phyloP scores from a whole-genome alignment of 1,140 invertebrate genomes.

The Chironomus tepperi region DNA sequence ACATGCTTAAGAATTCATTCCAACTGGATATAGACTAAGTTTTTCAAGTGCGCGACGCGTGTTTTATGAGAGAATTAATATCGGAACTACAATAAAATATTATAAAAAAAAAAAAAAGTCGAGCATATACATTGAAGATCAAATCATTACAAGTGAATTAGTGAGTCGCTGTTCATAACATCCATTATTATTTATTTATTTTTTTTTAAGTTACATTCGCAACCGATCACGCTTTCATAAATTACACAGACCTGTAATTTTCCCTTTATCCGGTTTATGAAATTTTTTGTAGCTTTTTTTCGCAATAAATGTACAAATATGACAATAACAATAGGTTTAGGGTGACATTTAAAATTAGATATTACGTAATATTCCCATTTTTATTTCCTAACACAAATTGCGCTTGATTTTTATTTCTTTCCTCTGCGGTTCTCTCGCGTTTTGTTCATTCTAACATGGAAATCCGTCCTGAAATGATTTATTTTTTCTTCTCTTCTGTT shows the following conservation, averaged over 20 bases:
- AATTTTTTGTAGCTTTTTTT: background rate
- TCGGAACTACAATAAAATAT: no score
- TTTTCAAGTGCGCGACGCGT: no score
- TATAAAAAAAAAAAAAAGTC: no score
- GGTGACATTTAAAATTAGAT: constrained; percentile 14
- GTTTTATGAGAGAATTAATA: no score
- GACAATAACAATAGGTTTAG: background rate
- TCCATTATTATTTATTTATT: background rate
- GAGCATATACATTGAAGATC: no score
- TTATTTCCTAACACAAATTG: constrained; percentile 8
- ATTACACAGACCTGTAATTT: background rate
- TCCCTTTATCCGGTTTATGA: constrained; percentile 12
- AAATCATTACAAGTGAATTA: no score
- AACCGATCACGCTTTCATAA: background rate
- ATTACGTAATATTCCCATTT: background rate
- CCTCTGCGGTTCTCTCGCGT: no score
- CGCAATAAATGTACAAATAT: background rate
- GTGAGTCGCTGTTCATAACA: no score
- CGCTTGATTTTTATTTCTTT: background rate
- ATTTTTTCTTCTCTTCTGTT: background rate
- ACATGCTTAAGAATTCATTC: no score
- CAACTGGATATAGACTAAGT: no score
- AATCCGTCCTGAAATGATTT: constrained; percentile 2
- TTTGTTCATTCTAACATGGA: background rate
- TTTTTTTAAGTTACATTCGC: no score